Percentiles rank a stretch among this genome's conserved stretches.
These are phyloP conservation scores for Alligator sinensis DNA, from an alignment of 2,113 vertebrate species.

Conservation along the genomic window DNA sequence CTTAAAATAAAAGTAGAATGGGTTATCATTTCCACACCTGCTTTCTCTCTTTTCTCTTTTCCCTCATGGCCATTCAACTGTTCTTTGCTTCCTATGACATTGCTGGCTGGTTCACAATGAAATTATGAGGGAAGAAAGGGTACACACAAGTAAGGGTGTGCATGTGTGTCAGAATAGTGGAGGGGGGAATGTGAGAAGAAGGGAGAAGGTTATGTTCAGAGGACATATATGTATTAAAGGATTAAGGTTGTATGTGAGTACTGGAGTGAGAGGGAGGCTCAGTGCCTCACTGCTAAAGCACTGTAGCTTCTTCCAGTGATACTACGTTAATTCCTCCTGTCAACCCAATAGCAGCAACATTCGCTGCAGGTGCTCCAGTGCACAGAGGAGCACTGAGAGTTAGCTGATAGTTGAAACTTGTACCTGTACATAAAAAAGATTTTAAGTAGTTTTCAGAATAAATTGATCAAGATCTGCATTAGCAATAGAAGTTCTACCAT, in stretches of 20 bases:
- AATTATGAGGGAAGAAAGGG: background rate
- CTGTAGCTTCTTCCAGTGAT: background rate
- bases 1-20: background rate
- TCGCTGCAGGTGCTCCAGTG: background rate
- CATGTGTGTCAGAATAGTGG: too few relatives aligned
- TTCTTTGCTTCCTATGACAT: background rate
- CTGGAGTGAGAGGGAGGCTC: background rate
- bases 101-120: background rate
- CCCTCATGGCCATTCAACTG: too few relatives aligned
- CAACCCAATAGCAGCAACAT: accelerated
- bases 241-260: accelerated
- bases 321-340: background rate
- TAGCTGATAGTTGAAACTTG: background rate
- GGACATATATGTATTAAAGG: accelerated
- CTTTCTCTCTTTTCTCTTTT: accelerated
- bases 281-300: background rate
- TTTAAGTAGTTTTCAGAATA: accelerated
- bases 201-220: background rate
- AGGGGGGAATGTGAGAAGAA: too few relatives aligned
- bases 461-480: background rate
- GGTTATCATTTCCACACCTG: background rate
- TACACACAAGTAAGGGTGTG: background rate
- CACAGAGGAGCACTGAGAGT: background rate
- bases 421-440: background rate
- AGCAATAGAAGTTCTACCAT: background rate